Evolutionary conservation across 1,140 invertebrate genomes (phyloP).

Genomic region (Sycobia sp.): DNA sequence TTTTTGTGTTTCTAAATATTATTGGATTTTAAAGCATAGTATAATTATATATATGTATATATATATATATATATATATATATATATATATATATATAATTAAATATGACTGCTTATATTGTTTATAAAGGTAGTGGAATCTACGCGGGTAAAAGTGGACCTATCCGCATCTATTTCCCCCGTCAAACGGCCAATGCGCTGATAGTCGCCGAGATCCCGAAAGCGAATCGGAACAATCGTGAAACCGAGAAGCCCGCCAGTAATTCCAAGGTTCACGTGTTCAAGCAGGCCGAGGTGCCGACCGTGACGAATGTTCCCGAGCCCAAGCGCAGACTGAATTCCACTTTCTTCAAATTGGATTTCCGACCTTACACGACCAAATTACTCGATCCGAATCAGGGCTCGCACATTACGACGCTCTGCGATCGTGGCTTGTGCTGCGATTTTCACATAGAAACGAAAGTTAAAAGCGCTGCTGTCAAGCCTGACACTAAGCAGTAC

Average conservation of each 20-base stretch:
- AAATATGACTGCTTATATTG: too few species aligned
- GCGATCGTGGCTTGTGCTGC: constrained; percentile 49
- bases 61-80: too few species aligned
- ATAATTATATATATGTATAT: too few species aligned
- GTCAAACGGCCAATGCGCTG: constrained; percentile 38
- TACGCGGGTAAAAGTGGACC: constrained; percentile 52
- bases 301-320: not conserved
- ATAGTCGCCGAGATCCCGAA: constrained; percentile 51
- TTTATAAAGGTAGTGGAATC: constrained; percentile 67
- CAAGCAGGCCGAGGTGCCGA: constrained; percentile 34
- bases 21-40: too few species aligned
- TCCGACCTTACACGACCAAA: constrained; percentile 39
- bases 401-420: constrained; percentile 36
- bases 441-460: constrained; percentile 37
- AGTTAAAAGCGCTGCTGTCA: not conserved
- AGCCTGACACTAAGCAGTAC: constrained; percentile 38
- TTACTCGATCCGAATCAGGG: constrained; percentile 24
- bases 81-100: too few species aligned
- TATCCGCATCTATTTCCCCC: constrained; percentile 31
- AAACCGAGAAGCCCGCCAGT: not conserved
- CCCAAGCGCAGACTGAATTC: not conserved
- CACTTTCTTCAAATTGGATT: constrained; percentile 28
- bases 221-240: constrained; percentile 36
- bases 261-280: constrained; percentile 32
- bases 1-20: too few species aligned